Evolutionary conservation across 2,113 vertebrate genomes (phyloP).

Genomic region (Diglossa brunneiventris): DNA sequence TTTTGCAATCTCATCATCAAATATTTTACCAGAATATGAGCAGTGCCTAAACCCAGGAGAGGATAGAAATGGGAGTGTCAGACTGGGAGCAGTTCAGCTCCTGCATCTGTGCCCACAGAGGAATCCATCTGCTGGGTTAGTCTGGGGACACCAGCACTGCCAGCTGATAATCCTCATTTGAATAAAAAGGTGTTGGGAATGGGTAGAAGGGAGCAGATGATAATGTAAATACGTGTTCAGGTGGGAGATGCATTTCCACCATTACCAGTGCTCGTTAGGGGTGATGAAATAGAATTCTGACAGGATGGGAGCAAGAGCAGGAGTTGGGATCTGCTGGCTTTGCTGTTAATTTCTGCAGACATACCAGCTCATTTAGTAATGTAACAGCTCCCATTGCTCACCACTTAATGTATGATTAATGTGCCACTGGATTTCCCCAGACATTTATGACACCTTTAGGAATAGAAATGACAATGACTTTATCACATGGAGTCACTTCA

Average conservation of each 20-base stretch:
- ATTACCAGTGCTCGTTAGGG: neutral
- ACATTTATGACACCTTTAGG: slow-evolving; percentile 76
- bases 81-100: neutral
- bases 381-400: slow-evolving; percentile 55
- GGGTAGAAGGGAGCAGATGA: neutral
- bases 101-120: neutral
- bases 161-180: neutral
- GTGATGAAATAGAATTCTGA: neutral
- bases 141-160: neutral
- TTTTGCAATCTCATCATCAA: neutral
- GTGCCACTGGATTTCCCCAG: slow-evolving; percentile 67
- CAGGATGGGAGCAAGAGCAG: neutral
- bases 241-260: neutral
- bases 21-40: neutral
- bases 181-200: neutral
- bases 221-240: neutral
- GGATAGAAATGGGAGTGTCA: rapidly evolving
- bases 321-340: slow-evolving; percentile 45
- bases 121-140: neutral
- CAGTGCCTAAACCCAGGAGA: neutral
- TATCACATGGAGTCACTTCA: slow-evolving; percentile 23
- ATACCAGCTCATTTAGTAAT: neutral
- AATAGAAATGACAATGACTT: slow-evolving; percentile 68
- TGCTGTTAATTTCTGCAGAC: slow-evolving; percentile 75
- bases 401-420: slow-evolving; percentile 81